Evolutionary conservation across 2,113 vertebrate genomes (phyloP).

Genomic region (Anolis carolinensis): DNA sequence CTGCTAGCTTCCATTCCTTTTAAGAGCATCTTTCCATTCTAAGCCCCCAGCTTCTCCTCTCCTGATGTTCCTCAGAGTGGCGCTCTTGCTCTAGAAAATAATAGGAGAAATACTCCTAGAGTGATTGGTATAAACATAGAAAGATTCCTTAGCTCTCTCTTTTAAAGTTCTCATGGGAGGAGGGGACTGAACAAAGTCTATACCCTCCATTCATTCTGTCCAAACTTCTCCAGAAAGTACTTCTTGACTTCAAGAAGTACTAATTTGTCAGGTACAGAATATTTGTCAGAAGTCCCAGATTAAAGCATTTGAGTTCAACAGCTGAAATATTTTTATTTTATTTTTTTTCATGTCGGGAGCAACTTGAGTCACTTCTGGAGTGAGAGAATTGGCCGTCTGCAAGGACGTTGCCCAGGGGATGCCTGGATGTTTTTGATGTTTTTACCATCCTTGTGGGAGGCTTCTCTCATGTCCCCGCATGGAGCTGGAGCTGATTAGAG

Average conservation of each 20-base stretch:
- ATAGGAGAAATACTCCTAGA: neutral
- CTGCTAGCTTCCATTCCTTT: neutral
- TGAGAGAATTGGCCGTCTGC: too few species aligned
- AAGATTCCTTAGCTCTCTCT: neutral
- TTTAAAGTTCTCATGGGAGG: neutral
- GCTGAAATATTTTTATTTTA: too few species aligned
- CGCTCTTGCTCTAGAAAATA: conserved; percentile 56
- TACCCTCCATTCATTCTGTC: neutral
- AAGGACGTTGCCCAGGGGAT: too few species aligned
- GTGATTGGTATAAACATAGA: too few species aligned
- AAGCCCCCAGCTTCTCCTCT: conserved; percentile 34
- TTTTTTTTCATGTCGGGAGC: too few species aligned
- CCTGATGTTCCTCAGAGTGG: conserved; percentile 59
- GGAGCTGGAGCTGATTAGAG: too few species aligned
- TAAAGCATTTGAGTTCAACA: neutral
- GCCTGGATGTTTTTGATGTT: too few species aligned
- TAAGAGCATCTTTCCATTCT: neutral
- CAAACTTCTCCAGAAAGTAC: neutral
- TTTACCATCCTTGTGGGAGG: too few species aligned
- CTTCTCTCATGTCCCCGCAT: too few species aligned
- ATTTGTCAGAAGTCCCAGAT: too few species aligned
- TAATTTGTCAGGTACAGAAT: neutral
- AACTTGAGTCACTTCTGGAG: too few species aligned
- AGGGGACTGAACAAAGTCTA: neutral
- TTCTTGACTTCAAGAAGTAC: neutral